Evolutionary conservation across 2,888 invertebrate species (phyloP).

Genomic region (Aelia acuminata): DNA sequence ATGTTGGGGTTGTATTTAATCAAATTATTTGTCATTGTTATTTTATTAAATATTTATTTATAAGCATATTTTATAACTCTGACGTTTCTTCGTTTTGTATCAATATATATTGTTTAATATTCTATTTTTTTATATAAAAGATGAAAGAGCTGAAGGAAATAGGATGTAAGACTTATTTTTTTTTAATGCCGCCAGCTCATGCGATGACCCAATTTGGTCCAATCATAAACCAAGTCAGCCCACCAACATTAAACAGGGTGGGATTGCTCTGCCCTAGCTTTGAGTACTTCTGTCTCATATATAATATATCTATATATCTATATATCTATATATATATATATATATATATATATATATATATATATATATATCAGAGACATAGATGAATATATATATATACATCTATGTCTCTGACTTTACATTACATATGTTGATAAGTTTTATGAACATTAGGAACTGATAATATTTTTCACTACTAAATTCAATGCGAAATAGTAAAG

Average conservation of each 20-base stretch:
- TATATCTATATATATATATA: conserved; percentile 35
- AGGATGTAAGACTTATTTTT: background rate
- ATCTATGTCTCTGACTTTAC: too few relatives aligned
- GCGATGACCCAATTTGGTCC: conserved; percentile 49
- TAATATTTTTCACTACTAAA: too few relatives aligned
- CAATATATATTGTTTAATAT: background rate
- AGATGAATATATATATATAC: too few relatives aligned
- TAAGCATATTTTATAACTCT: too few relatives aligned
- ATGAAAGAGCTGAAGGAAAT: background rate
- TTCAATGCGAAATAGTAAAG: too few relatives aligned
- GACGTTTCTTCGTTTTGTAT: too few relatives aligned
- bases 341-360: background rate
- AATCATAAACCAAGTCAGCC: conserved; percentile 16
- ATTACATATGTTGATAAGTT: too few relatives aligned
- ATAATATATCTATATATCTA: background rate
- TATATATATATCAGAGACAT: too few relatives aligned
- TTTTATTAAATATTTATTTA: too few relatives aligned
- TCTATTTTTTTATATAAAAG: background rate
- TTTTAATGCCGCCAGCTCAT: conserved; percentile 18
- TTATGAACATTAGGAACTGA: too few relatives aligned
- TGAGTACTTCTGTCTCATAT: background rate
- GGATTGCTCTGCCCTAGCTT: background rate
- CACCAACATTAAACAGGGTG: background rate
- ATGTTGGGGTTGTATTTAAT: too few relatives aligned
- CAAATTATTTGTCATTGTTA: too few relatives aligned